Evolutionary conservation across 1,140 invertebrate genomes (phyloP).

Genomic region (Drosophila melanica): DNA sequence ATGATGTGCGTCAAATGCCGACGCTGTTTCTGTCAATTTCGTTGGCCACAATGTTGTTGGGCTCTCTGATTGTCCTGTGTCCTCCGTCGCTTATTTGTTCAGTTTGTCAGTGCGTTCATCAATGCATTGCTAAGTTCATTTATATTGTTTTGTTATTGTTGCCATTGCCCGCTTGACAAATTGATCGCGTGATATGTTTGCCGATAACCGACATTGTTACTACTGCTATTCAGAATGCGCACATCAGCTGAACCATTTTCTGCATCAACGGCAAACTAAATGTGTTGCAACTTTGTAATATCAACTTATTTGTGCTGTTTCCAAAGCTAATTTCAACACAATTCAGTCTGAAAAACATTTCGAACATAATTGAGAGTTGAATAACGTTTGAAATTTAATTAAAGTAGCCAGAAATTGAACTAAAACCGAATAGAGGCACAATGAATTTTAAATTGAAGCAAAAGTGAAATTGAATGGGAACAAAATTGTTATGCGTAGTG

Average conservation of each 20-base stretch:
- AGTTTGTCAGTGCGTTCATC: slow-evolving; percentile 39
- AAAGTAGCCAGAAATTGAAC: neutral
- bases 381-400: no score
- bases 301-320: slow-evolving; percentile 1
- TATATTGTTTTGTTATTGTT: slow-evolving; percentile 55
- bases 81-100: neutral
- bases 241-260: slow-evolving; percentile 18
- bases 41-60: slow-evolving; percentile 48
- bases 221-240: slow-evolving; percentile 29
- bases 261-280: slow-evolving; percentile 4
- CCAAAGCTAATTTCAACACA: neutral
- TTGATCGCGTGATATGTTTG: slow-evolving; percentile 77
- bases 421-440: neutral
- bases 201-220: slow-evolving; percentile 58
- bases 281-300: slow-evolving; percentile 2
- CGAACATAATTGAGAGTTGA: neutral
- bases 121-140: slow-evolving; percentile 56
- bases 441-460: neutral
- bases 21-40: slow-evolving; percentile 68
- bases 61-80: slow-evolving; percentile 12
- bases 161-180: slow-evolving; percentile 67
- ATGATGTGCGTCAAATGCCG: slow-evolving; percentile 73
- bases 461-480: no score
- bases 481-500: no score
- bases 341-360: neutral